Evolutionary conservation across 2,888 invertebrate species (phyloP), one percentile per base, ranked within the genome.

Genomic region (Microdon myrmicae): DNA sequence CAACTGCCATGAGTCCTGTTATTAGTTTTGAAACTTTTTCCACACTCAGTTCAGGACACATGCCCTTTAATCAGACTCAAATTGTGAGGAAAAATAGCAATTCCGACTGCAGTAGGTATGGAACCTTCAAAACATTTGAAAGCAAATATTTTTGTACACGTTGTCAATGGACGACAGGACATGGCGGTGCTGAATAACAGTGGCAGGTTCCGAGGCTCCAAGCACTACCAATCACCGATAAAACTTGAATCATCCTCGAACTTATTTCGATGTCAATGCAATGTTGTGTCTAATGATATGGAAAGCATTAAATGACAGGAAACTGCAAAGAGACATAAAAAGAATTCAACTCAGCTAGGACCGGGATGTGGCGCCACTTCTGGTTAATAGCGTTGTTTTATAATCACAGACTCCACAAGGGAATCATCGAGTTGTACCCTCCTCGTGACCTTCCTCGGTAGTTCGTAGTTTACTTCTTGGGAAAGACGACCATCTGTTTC

Each of bases 241-340:
- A n/a, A 20, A 9, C 12, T 13, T 20, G 25, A 16, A 2, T n/a
- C 48, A 39, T 12, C 29, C 5, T 4, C 3, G 29, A 6, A 14
- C 20, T 16, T n/a, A n/a, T n/a, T n/a, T 12, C 20, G 28, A 7
- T 9, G 31, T 22, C 32, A 32, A 9, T 32, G 32, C 32, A 48
- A n/a, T n/a, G 16, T 12, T 13, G 29, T 12, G 20, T 28, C 34
- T 47, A 64, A 64, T 64, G 64, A 64, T 58, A 64, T 58, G 64
- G 58, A 64, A 58, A 51, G 53, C 43, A 58, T 53, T 53, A 64
- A 47, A 53, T 43, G 51, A 58, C 64, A 53, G 51, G 47, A 51
- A 51, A 53, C 38, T 56, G 37, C 51, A 22, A n/a, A 34, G 20
- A 31, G 47, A 39, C n/a, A 53, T 41, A 51, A 56, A n/a, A n/a